These are phyloP conservation scores for Andricus grossulariae DNA, from an alignment of 1,140 invertebrate genomes.

Conservation along the genomic window DNA sequence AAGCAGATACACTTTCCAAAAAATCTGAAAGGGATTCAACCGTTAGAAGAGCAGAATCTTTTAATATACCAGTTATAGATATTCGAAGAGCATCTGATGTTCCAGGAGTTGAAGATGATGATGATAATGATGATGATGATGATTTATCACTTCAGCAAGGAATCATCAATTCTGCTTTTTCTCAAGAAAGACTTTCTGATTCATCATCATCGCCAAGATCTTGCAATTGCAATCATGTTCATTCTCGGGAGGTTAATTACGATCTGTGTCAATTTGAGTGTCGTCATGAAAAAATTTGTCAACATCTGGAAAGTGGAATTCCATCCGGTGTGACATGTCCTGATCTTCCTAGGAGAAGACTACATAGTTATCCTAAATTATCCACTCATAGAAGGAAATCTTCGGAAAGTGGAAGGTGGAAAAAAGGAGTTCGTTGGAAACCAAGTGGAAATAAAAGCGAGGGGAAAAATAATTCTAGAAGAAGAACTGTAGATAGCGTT, in stretches of 20 bases:
- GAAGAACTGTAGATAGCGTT: constrained; percentile 54
- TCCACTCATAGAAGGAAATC: constrained; percentile 50
- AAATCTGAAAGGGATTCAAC: constrained; percentile 24
- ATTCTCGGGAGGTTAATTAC: constrained; percentile 43
- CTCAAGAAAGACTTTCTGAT: constrained; percentile 51
- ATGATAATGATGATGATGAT: constrained; percentile 28
- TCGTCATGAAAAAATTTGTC: constrained; percentile 48
- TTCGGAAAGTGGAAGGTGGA: constrained; percentile 44
- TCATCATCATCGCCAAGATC: neutral
- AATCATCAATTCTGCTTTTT: constrained; percentile 60
- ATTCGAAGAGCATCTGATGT: constrained; percentile 46
- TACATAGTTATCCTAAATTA: constrained; percentile 50
- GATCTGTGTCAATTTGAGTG: constrained; percentile 56
- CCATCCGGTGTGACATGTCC: neutral
- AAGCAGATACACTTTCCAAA: neutral
- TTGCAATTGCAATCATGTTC: constrained; percentile 39
- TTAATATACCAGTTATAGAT: constrained; percentile 50
- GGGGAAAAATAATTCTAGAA: constrained; percentile 36
- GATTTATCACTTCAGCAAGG: constrained; percentile 36
- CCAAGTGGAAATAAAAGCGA: constrained; percentile 35
- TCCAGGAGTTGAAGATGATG: constrained; percentile 31
- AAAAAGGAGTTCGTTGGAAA: constrained; percentile 60
- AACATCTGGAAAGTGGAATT: constrained; percentile 40
- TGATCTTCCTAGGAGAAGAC: constrained; percentile 15
- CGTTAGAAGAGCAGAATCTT: constrained; percentile 42